phyloP scores from a whole-genome alignment of 2,797 vertebrate genomes.

The Pelochelys cantorii region DNA sequence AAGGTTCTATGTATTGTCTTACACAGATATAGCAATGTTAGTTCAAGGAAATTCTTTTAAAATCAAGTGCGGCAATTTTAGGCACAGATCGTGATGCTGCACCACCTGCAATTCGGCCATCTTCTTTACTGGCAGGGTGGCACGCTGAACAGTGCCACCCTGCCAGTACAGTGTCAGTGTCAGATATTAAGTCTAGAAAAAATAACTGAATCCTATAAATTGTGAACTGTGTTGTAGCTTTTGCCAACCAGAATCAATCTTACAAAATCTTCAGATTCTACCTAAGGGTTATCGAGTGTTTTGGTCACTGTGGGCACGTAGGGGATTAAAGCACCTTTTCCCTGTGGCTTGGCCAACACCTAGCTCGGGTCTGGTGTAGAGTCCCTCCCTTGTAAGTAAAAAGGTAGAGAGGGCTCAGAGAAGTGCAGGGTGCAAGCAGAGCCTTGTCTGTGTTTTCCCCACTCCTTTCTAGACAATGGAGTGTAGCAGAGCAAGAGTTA shows the following conservation, averaged over 20 bases:
- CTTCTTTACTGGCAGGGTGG: neutral
- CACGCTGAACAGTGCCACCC: neutral
- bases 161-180: too few relatives aligned
- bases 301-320: neutral
- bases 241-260: neutral
- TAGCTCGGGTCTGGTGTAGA: neutral
- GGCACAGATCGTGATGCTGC: neutral
- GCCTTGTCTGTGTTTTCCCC: neutral
- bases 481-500: neutral
- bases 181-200: rapidly evolving
- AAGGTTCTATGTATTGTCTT: slow-evolving; percentile 62
- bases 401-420: neutral
- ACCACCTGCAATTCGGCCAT: neutral
- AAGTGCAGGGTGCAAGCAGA: rapidly evolving
- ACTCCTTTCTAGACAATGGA: neutral
- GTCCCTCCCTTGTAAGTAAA: rapidly evolving
- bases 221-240: rapidly evolving
- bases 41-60: slow-evolving; percentile 68
- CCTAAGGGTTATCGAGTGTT: neutral
- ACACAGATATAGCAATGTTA: slow-evolving; percentile 69
- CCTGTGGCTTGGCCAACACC: too few relatives aligned
- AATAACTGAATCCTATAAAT: neutral
- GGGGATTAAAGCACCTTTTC: neutral
- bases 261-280: neutral
- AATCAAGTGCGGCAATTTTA: slow-evolving; percentile 40